Percentiles rank a stretch among this genome's conserved stretches.
Evolutionary conservation across 2,113 vertebrate species (phyloP).

Genomic region (Pseudolaguvia tuberculata): DNA sequence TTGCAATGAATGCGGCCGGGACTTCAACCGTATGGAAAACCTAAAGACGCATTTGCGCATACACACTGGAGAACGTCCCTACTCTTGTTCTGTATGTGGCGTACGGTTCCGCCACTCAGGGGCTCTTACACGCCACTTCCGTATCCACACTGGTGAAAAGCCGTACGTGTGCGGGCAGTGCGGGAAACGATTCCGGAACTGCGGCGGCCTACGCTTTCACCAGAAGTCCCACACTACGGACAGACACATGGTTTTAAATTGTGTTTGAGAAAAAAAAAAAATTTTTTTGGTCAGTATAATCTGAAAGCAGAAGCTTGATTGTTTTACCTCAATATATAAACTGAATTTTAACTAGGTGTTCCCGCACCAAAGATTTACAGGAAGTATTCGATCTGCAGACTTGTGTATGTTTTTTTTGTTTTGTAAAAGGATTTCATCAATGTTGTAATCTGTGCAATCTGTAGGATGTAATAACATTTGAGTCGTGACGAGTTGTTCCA

Average conservation of each 20-base stretch:
- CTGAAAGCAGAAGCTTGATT: too few species aligned
- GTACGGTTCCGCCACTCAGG: conserved; percentile 69
- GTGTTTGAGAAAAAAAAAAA: conserved; percentile 15
- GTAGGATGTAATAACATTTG: neutral
- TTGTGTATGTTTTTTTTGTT: neutral
- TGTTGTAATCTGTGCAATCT: neutral
- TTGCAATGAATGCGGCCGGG: conserved; percentile 62
- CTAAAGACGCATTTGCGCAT: conserved; percentile 70
- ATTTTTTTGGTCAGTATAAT: too few species aligned
- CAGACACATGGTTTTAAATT: conserved; percentile 22
- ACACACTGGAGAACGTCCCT: conserved; percentile 68
- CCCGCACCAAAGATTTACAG: neutral
- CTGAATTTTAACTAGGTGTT: too few species aligned
- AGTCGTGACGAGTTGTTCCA: neutral
- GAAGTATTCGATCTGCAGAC: neutral
- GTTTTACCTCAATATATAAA: too few species aligned
- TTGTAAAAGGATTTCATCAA: neutral
- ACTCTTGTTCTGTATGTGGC: conserved; percentile 63
- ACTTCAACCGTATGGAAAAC: conserved; percentile 70
- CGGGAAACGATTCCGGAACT: conserved; percentile 67
- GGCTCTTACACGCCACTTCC: conserved; percentile 66
- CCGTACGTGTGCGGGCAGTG: conserved; percentile 66
- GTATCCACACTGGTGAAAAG: conserved; percentile 71
- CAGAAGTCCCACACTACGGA: conserved; percentile 61
- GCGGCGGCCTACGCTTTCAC: conserved; percentile 67